These are phyloP conservation scores for Aegypius monachus DNA, from an alignment of 2,113 vertebrate genomes.

Conservation along the genomic window DNA sequence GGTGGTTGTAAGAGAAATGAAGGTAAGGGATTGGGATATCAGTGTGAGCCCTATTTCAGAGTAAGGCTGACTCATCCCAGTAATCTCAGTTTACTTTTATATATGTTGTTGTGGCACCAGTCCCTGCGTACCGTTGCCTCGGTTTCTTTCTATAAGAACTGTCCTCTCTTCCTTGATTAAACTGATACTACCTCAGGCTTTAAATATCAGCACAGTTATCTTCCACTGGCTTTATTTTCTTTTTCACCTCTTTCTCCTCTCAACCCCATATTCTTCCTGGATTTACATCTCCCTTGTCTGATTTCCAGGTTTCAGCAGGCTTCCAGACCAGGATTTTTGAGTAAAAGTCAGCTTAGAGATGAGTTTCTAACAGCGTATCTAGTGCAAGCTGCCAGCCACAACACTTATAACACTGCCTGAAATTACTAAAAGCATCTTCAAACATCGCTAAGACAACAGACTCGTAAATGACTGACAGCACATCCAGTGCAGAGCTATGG, in stretches of 20 bases:
- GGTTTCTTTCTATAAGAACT: not conserved
- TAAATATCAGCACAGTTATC: not conserved
- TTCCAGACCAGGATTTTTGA: not conserved
- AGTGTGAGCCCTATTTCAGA: not conserved
- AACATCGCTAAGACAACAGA: not conserved
- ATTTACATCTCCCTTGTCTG: not conserved
- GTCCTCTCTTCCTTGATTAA: not conserved
- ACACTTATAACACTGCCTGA: not conserved
- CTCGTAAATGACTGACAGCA: not conserved
- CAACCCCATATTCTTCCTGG: not conserved
- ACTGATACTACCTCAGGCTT: not conserved
- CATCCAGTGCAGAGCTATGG: rapidly evolving
- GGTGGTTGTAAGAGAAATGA: not conserved
- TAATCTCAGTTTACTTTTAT: not conserved
- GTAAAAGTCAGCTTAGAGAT: not conserved
- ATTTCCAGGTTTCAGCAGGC: not conserved
- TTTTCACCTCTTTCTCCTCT: not conserved
- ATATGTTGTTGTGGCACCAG: not conserved
- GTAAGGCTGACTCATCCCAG: not conserved
- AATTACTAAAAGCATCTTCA: not conserved
- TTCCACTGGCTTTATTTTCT: not conserved
- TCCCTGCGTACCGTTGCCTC: not conserved
- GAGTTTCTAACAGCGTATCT: not conserved
- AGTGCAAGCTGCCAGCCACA: not conserved
- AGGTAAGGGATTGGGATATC: not conserved